Conservation (phyloP, 2,797 vertebrate genomes). For the Typhlichthys subterraneus region DNA sequence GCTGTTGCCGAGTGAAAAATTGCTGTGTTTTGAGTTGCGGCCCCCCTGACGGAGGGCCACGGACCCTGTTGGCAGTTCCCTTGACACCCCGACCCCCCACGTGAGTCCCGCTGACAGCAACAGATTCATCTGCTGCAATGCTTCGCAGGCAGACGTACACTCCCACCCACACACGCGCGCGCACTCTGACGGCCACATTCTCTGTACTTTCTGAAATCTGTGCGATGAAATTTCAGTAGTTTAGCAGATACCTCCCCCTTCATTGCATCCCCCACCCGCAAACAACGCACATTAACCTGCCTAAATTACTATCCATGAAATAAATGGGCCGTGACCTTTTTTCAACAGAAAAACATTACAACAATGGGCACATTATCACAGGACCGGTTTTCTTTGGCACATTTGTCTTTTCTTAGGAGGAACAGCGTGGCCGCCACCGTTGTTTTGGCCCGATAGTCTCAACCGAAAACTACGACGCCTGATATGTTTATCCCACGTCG, state of each 20-base stretch:
- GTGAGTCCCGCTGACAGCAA: constrained; percentile 49
- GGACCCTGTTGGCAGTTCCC: constrained; percentile 51
- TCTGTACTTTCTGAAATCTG: neutral
- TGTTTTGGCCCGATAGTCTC: constrained; percentile 57
- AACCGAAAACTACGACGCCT: constrained; percentile 37
- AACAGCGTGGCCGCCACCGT: constrained; percentile 11
- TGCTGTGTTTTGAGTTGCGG: constrained; percentile 48
- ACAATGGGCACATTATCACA: constrained; percentile 13
- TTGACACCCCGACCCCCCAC: constrained; percentile 53
- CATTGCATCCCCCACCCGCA: neutral
- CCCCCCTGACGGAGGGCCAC: constrained; percentile 24
- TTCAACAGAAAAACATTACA: constrained; percentile 9
- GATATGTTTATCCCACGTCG: constrained; percentile 72
- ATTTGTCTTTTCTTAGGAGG: constrained; percentile 54
- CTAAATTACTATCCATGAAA: constrained; percentile 20
- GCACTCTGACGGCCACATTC: neutral
- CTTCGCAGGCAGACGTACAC: constrained; percentile 10
- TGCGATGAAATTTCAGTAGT: neutral
- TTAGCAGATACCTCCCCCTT: neutral
- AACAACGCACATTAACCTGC: constrained; percentile 18
- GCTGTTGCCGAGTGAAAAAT: too few relatives aligned
- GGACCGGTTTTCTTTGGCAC: constrained; percentile 17
- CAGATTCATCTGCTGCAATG: constrained; percentile 40
- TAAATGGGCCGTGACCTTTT: constrained; percentile 36
- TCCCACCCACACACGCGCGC: neutral